A percentile compares a stretch with the other conserved stretches of the same genome.
These are phyloP conservation scores for Orientallactaga bullata DNA, from an alignment of 2,113 vertebrate genomes.

Conservation along the genomic window DNA sequence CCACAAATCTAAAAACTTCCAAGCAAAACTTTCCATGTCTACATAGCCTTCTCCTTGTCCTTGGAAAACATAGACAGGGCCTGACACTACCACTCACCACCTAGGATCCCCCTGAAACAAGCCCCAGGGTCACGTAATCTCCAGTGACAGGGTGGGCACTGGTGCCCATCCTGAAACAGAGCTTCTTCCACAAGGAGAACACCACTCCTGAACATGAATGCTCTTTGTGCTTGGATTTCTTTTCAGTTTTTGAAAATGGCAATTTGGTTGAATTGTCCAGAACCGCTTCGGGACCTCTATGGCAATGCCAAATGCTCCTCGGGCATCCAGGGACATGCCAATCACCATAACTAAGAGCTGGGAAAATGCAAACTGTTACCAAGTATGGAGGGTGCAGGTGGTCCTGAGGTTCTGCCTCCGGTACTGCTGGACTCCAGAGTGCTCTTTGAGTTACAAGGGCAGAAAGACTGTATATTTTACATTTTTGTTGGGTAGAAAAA, in stretches of 20 bases:
- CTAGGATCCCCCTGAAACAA: background rate
- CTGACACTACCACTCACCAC: background rate
- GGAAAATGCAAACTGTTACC: background rate
- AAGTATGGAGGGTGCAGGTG: background rate
- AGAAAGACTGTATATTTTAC: background rate
- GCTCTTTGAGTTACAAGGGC: no score
- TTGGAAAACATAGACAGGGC: background rate
- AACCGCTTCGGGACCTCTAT: background rate
- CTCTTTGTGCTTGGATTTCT: background rate
- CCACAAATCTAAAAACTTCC: background rate
- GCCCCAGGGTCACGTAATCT: background rate
- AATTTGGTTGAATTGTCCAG: background rate
- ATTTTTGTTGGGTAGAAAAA: conserved; percentile 1
- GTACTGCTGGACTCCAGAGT: background rate
- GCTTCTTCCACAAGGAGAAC: no score
- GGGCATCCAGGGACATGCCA: no score
- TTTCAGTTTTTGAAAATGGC: background rate
- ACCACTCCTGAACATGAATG: background rate
- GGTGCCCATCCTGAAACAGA: no score
- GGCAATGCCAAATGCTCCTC: background rate
- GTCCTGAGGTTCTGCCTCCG: background rate
- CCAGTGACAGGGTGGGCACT: background rate
- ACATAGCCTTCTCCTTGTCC: background rate
- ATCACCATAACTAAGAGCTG: background rate
- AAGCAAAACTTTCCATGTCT: background rate